Evolutionary conservation across 30 jellyfish, hydroid and myxozoan genomes (phyloP).

Genomic region (Aurelia coerulea): DNA sequence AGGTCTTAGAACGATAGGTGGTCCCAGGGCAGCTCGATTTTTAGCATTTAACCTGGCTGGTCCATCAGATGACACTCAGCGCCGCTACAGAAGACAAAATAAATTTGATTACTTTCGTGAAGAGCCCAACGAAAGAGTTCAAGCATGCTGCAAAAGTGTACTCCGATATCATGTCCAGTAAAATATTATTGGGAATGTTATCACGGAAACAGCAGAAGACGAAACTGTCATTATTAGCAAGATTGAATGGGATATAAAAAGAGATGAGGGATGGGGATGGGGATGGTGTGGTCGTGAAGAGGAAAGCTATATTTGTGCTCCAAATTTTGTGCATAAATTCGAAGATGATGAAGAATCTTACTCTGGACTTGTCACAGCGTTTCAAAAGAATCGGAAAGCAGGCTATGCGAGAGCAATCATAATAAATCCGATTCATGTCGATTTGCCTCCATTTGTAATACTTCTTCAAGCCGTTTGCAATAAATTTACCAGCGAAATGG

Average conservation of each 20-base stretch:
- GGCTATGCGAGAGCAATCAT: slow-evolving; percentile 14
- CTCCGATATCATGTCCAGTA: neutral
- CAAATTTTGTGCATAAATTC: slow-evolving; percentile 19
- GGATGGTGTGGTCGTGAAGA: slow-evolving; percentile 48
- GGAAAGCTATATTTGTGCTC: slow-evolving; percentile 16
- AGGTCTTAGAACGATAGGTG: neutral
- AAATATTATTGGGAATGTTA: slow-evolving; percentile 11
- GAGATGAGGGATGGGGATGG: slow-evolving; percentile 65
- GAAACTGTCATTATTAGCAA: slow-evolving; percentile 38
- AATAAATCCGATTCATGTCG: slow-evolving; percentile 29
- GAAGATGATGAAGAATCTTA: slow-evolving; percentile 34
- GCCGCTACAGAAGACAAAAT: slow-evolving; percentile 1
- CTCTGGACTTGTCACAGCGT: slow-evolving; percentile 15
- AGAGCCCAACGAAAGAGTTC: slow-evolving; percentile 25
- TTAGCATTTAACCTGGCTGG: slow-evolving; percentile 17
- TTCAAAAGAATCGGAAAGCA: neutral
- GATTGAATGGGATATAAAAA: slow-evolving; percentile 23
- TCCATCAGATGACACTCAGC: slow-evolving; percentile 24
- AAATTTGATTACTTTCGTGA: slow-evolving; percentile 17
- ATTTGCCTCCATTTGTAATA: slow-evolving; percentile 33
- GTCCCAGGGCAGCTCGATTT: slow-evolving; percentile 33
- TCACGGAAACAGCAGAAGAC: slow-evolving; percentile 38
- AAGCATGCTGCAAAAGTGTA: slow-evolving; percentile 1
- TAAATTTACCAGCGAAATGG: slow-evolving; percentile 6
- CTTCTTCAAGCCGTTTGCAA: slow-evolving; percentile 30